Evolutionary conservation across 2,113 vertebrate genomes (phyloP), one percentile per base, ranked within the genome.

Genomic region (Symphodus melops): DNA sequence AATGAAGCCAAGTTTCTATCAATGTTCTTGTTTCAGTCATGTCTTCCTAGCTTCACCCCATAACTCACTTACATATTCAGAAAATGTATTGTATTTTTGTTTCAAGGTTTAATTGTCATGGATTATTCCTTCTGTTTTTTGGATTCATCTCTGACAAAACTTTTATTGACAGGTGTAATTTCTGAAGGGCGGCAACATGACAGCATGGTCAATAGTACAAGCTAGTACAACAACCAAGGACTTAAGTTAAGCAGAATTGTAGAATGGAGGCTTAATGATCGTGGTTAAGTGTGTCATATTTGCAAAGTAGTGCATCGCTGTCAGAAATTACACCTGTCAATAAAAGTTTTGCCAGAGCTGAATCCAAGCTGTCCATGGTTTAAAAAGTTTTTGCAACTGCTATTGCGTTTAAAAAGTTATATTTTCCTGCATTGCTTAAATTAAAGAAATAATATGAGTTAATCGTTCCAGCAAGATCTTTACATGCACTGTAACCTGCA

Each of bases 1-100:
- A 20, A 21, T 2, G 9, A 17, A 12, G 48, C 17, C 58, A 82
- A 58, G 54, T 55, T 70, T 79, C 51, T 49, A 57, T 73, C 36
- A 56, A 2, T 41, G 10, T 65, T 28, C 20, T 21, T 8, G 0
- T 68, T 52, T 19, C 1, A 57, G 39, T 44, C 10, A 48, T 42
- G 59, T 54, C 4, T 56, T 14, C 12, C 17, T 1, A 2, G 16
- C 60, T 53, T 80, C 59, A 17, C 48, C 59, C 73, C 28, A 73
- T 52, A 42, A 28, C 41, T 65, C 33, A 61, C 23, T 55, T 3
- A 46, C 20, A 55, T 25, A 44, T 37, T 17, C 28, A 14, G 11
- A 52, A 44, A 55, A 49, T 10, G 10, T 36, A 49, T 62, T 75
- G 37, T 25, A 46, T 46, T 54, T n/a, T 69, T 77, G 36, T 19